Evolutionary conservation across 2,113 vertebrate genomes (phyloP).

Genomic region (Monopterus albus): DNA sequence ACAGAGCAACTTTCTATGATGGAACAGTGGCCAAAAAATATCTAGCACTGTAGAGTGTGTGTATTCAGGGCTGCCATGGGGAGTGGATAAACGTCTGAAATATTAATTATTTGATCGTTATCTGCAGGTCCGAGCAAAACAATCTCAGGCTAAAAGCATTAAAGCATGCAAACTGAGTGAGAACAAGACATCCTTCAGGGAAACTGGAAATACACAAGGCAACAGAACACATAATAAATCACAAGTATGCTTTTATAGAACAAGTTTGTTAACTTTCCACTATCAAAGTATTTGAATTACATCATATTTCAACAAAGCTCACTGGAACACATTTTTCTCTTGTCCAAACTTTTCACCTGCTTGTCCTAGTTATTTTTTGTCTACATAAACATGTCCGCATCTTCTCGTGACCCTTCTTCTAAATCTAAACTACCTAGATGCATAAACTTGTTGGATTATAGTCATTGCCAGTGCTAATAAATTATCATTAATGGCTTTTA

Average conservation of each 20-base stretch:
- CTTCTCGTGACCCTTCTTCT: slow-evolving; percentile 20
- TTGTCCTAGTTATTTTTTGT: slow-evolving; percentile 14
- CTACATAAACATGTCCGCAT: slow-evolving; percentile 28
- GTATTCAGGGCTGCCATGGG: slow-evolving; percentile 62
- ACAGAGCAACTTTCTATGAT: slow-evolving; percentile 26
- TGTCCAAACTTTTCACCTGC: slow-evolving; percentile 20
- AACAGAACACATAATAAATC: neutral
- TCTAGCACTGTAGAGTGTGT: slow-evolving; percentile 40
- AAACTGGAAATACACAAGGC: slow-evolving; percentile 13
- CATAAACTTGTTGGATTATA: slow-evolving; percentile 44
- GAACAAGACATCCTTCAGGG: neutral
- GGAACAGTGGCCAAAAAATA: slow-evolving; percentile 31
- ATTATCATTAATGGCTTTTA: slow-evolving; percentile 7
- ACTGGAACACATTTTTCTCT: neutral
- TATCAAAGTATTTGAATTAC: slow-evolving; percentile 11
- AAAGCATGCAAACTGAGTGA: slow-evolving; percentile 5
- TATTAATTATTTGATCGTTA: slow-evolving; percentile 63
- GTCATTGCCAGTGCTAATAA: neutral
- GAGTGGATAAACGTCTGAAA: slow-evolving; percentile 60
- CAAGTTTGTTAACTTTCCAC: neutral
- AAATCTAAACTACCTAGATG: slow-evolving; percentile 42
- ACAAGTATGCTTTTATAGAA: neutral
- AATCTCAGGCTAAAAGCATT: slow-evolving; percentile 2
- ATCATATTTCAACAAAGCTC: neutral
- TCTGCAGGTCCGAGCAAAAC: slow-evolving; percentile 45